phyloP scores from a whole-genome alignment of 2,113 vertebrate genomes.

The Istiophorus platypterus region DNA sequence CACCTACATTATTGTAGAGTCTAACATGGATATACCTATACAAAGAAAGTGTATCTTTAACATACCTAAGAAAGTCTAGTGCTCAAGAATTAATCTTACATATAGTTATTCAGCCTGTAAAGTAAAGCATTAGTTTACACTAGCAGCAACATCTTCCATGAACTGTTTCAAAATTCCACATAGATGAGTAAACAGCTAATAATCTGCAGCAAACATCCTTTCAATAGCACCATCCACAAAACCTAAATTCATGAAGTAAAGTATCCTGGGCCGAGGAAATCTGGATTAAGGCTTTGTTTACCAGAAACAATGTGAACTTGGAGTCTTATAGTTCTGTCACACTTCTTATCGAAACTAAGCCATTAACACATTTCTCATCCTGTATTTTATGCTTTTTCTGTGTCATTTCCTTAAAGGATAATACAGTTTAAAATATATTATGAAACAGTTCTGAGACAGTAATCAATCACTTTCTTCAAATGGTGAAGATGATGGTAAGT shows the following conservation, averaged over 20 bases:
- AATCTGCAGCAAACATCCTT: conserved; percentile 8
- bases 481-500: neutral
- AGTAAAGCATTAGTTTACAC: conserved; percentile 15
- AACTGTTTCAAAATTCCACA: conserved; percentile 7
- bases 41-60: neutral
- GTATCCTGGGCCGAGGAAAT: neutral
- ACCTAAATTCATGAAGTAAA: neutral
- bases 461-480: neutral
- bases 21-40: neutral
- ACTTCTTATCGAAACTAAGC: neutral
- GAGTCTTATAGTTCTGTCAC: neutral
- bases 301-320: neutral
- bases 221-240: neutral
- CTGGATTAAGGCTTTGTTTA: neutral
- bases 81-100: neutral
- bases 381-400: neutral
- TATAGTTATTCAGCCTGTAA: conserved; percentile 34
- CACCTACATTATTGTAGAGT: neutral
- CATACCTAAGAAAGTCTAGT: neutral
- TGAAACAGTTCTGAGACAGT: neutral
- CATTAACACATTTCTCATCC: neutral
- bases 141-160: conserved; percentile 6
- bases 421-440: neutral
- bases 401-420: neutral
- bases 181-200: neutral